Percentiles rank a stretch among this genome's conserved stretches.
Conservation (phyloP, 2,888 invertebrate genomes). For the Drosophila tripunctata region DNA sequence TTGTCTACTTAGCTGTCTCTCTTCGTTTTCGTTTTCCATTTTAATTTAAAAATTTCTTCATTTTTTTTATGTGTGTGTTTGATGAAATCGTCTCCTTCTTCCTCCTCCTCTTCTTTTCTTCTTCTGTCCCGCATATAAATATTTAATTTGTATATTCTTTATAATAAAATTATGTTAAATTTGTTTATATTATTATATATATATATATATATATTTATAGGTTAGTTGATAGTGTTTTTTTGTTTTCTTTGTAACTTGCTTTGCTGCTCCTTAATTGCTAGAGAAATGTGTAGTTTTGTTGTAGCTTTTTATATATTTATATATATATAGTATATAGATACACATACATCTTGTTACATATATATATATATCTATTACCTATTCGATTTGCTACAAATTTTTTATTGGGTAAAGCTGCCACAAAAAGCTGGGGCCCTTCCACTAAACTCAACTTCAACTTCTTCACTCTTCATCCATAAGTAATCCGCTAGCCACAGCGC, state of each 20-base stretch:
- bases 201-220: constrained; percentile 62
- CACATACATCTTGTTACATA: too few species aligned
- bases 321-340: constrained; percentile 17
- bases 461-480: not conserved
- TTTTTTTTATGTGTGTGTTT: constrained; percentile 71
- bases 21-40: constrained; percentile 50
- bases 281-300: constrained; percentile 67
- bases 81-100: constrained; percentile 71
- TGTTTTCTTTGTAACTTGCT: constrained; percentile 54
- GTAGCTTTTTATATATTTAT: constrained; percentile 32
- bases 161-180: constrained; percentile 71
- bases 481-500: constrained; percentile 42
- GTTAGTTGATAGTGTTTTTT: constrained; percentile 60
- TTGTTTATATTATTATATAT: constrained; percentile 44
- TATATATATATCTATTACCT: not conserved
- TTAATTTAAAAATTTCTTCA: constrained; percentile 26
- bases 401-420: constrained; percentile 29
- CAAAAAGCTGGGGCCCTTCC: constrained; percentile 20
- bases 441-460: not conserved
- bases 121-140: constrained; percentile 68
- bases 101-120: constrained; percentile 47
- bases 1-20: constrained; percentile 45
- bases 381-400: constrained; percentile 39
- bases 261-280: constrained; percentile 65
- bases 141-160: constrained; percentile 77